These are phyloP conservation scores for Synergus gifuensis DNA, from an alignment of 2,888 invertebrate genomes.

Conservation along the genomic window DNA sequence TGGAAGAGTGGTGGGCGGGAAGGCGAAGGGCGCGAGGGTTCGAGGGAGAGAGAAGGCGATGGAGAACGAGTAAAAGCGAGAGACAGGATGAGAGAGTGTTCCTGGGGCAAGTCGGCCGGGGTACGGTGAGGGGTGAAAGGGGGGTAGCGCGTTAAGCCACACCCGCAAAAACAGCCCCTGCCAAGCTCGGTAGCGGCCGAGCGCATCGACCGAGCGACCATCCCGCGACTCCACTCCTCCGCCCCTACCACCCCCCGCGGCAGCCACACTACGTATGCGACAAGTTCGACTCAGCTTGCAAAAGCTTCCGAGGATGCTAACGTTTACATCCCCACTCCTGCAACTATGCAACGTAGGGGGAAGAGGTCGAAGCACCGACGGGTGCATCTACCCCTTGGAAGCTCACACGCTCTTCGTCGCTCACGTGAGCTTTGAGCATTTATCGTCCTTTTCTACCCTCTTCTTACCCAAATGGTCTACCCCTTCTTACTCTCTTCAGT, in stretches of 20 bases:
- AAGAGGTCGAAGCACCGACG: conserved; percentile 9
- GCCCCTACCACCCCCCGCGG: conserved; percentile 56
- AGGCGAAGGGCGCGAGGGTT: conserved; percentile 1
- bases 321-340: conserved; percentile 46
- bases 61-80: conserved; percentile 27
- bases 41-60: conserved; percentile 31
- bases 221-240: conserved; percentile 46
- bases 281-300: conserved; percentile 72
- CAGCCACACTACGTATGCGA: conserved; percentile 66
- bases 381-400: conserved; percentile 21
- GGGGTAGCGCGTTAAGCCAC: conserved; percentile 45
- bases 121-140: background rate
- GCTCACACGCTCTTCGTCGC: conserved; percentile 12
- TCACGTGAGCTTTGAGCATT: conserved; percentile 21
- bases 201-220: conserved; percentile 69
- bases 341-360: background rate
- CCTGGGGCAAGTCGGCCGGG: conserved; percentile 36
- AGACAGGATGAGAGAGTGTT: conserved; percentile 21
- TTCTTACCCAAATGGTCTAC: conserved; percentile 48
- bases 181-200: conserved; percentile 44
- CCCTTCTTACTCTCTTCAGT: background rate
- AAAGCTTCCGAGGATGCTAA: conserved; percentile 65
- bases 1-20: background rate
- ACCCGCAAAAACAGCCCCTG: conserved; percentile 48
- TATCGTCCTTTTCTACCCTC: conserved; percentile 51